These are phyloP conservation scores for Tyto alba DNA, from an alignment of 2,113 vertebrate species.

Conservation along the genomic window DNA sequence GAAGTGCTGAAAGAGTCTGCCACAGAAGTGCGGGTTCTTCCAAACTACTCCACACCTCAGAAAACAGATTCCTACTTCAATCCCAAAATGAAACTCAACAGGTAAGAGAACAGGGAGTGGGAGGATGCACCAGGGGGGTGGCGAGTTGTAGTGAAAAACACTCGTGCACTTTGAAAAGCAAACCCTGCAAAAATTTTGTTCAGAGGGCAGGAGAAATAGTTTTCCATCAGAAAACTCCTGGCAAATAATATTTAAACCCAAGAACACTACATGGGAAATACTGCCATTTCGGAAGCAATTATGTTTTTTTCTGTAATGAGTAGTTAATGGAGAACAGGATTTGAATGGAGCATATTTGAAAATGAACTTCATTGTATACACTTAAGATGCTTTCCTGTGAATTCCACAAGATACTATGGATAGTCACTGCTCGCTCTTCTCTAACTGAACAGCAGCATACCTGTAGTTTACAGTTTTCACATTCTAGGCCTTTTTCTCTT, in stretches of 20 bases:
- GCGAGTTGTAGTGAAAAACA: not conserved
- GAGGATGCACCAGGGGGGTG: not conserved
- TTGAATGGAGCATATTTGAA: not conserved
- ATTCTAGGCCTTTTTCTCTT: not conserved
- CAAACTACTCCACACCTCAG: constrained; percentile 88
- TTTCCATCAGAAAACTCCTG: not conserved
- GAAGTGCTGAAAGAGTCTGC: constrained; percentile 90
- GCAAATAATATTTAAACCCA: not conserved
- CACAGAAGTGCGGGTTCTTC: constrained; percentile 91
- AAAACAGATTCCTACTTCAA: constrained; percentile 98
- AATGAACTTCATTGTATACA: not conserved
- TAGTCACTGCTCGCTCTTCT: not conserved
- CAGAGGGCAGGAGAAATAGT: not conserved
- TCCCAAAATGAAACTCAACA: constrained; percentile 98
- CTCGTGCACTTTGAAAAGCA: not conserved
- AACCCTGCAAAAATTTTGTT: not conserved
- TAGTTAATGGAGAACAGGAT: not conserved
- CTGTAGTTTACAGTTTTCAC: not conserved
- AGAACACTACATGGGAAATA: not conserved
- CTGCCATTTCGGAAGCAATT: not conserved
- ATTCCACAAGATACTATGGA: not conserved
- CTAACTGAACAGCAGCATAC: not conserved
- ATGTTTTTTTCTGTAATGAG: not conserved
- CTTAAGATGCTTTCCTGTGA: not conserved
- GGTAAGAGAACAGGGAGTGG: constrained; percentile 71